Conservation (phyloP, 1,140 invertebrate species). For the Goniozus legneri region DNA sequence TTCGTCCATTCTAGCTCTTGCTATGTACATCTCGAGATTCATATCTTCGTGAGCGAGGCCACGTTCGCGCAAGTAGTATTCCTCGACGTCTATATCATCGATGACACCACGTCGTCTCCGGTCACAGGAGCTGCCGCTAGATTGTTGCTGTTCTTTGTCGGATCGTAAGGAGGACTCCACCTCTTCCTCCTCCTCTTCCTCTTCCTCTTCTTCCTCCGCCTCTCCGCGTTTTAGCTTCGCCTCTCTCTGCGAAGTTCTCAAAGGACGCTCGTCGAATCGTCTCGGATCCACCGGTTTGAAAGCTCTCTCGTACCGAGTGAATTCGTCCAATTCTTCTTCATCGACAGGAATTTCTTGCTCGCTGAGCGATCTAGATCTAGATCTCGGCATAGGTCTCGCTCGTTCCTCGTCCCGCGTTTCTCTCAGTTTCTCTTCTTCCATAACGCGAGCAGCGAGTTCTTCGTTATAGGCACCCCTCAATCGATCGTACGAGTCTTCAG, state of each 20-base stretch:
- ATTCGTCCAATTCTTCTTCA: conserved; percentile 15
- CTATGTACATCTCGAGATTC: conserved; percentile 64
- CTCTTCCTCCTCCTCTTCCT: conserved; percentile 19
- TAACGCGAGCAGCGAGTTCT: too few relatives aligned
- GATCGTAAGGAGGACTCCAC: conserved; percentile 35
- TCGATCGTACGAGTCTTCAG: conserved; percentile 35
- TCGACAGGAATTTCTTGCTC: background rate
- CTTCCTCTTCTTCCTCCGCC: conserved; percentile 32
- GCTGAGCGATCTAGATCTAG: conserved; percentile 13
- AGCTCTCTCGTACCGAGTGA: conserved; percentile 23
- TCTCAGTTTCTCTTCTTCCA: conserved; percentile 3
- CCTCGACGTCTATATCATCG: conserved; percentile 81
- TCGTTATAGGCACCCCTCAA: too few relatives aligned
- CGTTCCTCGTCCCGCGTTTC: conserved; percentile 12
- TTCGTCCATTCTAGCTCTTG: too few relatives aligned
- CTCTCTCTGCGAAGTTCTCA: conserved; percentile 16
- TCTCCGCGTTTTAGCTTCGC: conserved; percentile 12
- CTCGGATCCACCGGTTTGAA: conserved; percentile 40
- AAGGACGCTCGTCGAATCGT: conserved; percentile 19
- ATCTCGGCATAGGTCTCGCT: conserved; percentile 11
- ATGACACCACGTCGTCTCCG: conserved; percentile 61
- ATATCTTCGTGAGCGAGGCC: conserved; percentile 80
- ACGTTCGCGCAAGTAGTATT: conserved; percentile 76
- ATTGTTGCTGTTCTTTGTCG: conserved; percentile 49
- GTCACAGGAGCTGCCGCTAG: conserved; percentile 54